Evolutionary conservation across 2,888 invertebrate genomes (phyloP).

Genomic region (Dryococelus australis): DNA sequence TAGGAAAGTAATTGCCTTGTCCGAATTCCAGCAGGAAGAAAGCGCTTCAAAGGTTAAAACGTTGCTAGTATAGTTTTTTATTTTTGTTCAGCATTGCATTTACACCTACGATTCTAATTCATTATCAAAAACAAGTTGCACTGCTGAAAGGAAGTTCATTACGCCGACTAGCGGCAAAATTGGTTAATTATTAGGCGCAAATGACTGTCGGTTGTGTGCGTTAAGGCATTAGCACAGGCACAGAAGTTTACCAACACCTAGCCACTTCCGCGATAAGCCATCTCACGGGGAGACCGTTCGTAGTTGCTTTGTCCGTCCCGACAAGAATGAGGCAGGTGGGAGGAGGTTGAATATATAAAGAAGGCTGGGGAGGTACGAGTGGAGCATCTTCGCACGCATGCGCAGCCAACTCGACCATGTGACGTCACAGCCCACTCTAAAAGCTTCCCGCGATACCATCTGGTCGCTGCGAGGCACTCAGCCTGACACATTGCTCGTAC

Average conservation of each 20-base stretch:
- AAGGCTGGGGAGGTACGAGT: background rate
- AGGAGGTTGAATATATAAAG: too few species aligned
- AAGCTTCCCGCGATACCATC: conserved; percentile 16
- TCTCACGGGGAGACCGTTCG: background rate
- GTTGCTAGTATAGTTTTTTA: too few species aligned
- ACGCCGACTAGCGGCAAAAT: background rate
- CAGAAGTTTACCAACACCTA: background rate
- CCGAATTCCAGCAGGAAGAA: too few species aligned
- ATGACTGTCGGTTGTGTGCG: background rate
- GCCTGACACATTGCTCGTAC: conserved; percentile 6
- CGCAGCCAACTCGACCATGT: background rate
- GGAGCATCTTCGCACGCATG: background rate
- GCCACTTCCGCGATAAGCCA: conserved; percentile 16
- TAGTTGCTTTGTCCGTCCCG: background rate
- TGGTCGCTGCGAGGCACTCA: background rate
- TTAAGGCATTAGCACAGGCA: background rate
- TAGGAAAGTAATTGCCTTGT: too few species aligned
- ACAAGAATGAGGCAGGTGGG: background rate
- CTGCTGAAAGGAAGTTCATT: background rate
- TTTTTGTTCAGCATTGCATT: too few species aligned
- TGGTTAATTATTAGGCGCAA: background rate
- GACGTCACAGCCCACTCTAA: conserved; percentile 16
- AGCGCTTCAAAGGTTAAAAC: too few species aligned
- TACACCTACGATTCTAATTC: background rate
- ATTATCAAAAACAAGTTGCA: background rate